Evolutionary conservation across 37 sponge, comb jelly and placozoan genomes (phyloP), one percentile per base, ranked within the genome.

Genomic region (Haliclona indistincta): DNA sequence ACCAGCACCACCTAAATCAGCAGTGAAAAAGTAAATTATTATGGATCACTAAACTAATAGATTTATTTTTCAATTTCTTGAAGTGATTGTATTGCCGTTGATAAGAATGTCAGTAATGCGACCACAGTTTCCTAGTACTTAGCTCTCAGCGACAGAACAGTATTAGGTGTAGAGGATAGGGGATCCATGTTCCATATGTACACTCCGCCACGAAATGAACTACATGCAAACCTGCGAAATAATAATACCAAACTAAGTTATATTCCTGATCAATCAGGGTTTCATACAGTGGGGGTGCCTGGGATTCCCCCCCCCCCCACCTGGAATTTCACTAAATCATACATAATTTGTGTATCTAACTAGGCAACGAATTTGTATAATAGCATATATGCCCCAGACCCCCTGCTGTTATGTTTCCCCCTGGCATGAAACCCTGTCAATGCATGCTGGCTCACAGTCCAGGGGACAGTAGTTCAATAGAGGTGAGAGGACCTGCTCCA

Each of bases 1-100:
- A 45, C 85, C 85, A 34, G 47, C 55, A 19, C 78, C 85, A 15
- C 70, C 60, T 25, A 58, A 58, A 20, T 25, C 25, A 58, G 6
- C 60, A 58, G 28, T 20, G 6, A 20, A n/a, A 20, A 11, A 58
- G 7, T 25, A 47, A 17, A 47, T 47, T 47, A 47, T 47, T 47
- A 47, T 47, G 13, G 13, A 47, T 25, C 7, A 58, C 11, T 58
- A 58, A 58, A 25, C n/a, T 58, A 58, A 6, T n/a, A 58, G 11
- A 6, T n/a, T 20, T 25, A 58, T 11, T n/a, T 58, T 6, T 6
- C 7, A n/a, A 7, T 6, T 58, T 8, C 2, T 25, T 7, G 13
- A 38, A 68, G 69, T 68, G 69, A 68, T 68, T 43, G 69, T 39
- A 25, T 68, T 40, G 44, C 69, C 44, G 6, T 29, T 2, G 20